Evolutionary conservation across 2,888 invertebrate genomes (phyloP), one percentile per base, ranked within the genome.

Genomic region (Dicranocentrus wangi): DNA sequence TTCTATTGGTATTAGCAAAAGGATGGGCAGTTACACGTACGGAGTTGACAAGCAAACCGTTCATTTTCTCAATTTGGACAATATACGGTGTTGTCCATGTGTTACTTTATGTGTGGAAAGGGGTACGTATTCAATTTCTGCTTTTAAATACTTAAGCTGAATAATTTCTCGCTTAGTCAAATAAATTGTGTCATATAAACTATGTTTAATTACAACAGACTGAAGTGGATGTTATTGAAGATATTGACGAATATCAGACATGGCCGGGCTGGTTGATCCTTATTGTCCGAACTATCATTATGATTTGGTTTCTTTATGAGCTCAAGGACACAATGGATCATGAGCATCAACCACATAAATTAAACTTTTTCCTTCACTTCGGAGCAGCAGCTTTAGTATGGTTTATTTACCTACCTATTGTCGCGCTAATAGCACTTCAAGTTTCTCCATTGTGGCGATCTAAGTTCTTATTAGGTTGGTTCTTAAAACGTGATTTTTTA

Each of bases 301-400:
- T 96, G 93, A 90, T 93, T 68, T 97, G 96, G 96, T 97, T 97
- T 89, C 91, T 97, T 32, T 91, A 93, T 73, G 90, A 91, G 85
- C 77, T 86, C 19, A 84, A 86, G 7, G 83, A 86, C 61, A 86
- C 85, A 17, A 84, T 83, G 83, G 91, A 92, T 84, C 93, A 94
- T 86, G 95, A 95, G 88, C 93, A 93, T 88, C 93, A 94, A 88
- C 92, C 92, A 73, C 93, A 93, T 87, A 96, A 97, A 88, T 90
- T 97, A 42, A 94, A 97, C 88, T 99, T 99, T 89, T 92, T 98
- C 75, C 92, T 98, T 66, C 98, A 99, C 89, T 96, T 98, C 89
- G 99, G 98, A 72, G 98, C 98, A 15, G 98, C 98, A 17, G 97
- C 97, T 88, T 91, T 99, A 47, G 98, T 99, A 13, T 99, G 99